A percentile compares a stretch with the other conserved stretches of the same genome.
Evolutionary conservation across 2,113 vertebrate species (phyloP).

Genomic region (Ranitomeya imitator): DNA sequence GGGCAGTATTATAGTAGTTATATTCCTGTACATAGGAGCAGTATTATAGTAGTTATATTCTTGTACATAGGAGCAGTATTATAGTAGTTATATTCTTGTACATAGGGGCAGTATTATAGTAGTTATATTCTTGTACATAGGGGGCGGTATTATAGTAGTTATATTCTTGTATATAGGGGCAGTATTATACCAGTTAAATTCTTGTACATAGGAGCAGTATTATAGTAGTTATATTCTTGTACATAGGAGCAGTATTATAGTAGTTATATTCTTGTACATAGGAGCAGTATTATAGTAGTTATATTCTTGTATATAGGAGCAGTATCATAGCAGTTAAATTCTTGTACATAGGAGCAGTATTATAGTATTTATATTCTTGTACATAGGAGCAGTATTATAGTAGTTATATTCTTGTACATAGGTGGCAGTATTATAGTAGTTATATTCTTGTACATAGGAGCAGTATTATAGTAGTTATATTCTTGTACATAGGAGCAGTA

Average conservation of each 20-base stretch:
- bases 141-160: neutral
- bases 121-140: too few species aligned
- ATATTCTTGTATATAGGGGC: neutral
- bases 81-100: conserved; percentile 5
- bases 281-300: neutral
- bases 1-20: conserved; percentile 9
- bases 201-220: too few species aligned
- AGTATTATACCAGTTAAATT: neutral
- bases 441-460: neutral
- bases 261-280: too few species aligned
- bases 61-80: neutral
- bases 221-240: neutral
- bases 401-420: too few species aligned
- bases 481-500: too few species aligned
- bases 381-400: neutral
- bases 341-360: neutral
- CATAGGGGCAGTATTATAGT: neutral
- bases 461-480: too few species aligned
- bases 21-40: neutral
- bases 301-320: neutral
- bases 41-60: neutral
- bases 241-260: neutral
- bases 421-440: neutral
- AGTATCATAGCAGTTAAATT: neutral
- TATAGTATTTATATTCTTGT: neutral